phyloP scores from a whole-genome alignment of 1,140 invertebrate genomes.

The Trachymyrmex cornetzi region DNA sequence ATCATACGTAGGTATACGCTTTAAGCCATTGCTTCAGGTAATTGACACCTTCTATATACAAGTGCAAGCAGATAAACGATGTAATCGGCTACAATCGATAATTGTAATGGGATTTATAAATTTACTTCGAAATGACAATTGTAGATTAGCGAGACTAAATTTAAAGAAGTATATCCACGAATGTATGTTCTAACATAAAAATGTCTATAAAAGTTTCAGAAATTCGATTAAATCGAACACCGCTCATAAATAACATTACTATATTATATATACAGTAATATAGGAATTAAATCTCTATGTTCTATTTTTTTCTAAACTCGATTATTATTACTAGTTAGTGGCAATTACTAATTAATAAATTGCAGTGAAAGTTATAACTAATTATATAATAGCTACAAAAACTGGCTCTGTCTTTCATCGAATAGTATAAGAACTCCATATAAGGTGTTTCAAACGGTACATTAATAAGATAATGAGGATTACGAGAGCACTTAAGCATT shows the following conservation, averaged over 20 bases:
- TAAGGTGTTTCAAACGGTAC: neutral
- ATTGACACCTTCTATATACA: slow-evolving; percentile 58
- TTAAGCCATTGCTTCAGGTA: slow-evolving; percentile 43
- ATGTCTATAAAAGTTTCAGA: neutral
- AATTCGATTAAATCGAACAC: slow-evolving; percentile 13
- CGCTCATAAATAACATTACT: slow-evolving; percentile 28
- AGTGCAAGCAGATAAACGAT: neutral
- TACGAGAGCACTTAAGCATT: neutral
- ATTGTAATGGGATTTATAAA: slow-evolving; percentile 48
- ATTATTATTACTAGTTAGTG: neutral
- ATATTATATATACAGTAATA: too few relatives aligned
- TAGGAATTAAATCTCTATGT: neutral
- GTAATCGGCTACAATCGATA: slow-evolving; percentile 17
- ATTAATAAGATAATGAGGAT: neutral
- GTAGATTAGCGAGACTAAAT: neutral
- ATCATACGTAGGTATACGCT: slow-evolving; percentile 23
- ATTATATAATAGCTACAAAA: slow-evolving; percentile 3
- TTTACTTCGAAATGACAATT: neutral
- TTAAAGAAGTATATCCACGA: neutral
- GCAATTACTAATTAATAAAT: slow-evolving; percentile 27
- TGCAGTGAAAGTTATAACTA: slow-evolving; percentile 32
- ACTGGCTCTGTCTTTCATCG: slow-evolving; percentile 6
- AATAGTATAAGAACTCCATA: neutral
- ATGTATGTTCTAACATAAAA: neutral
- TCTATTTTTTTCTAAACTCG: neutral